Evolutionary conservation across 2,113 vertebrate genomes (phyloP), one percentile per base, ranked within the genome.

Genomic region (Tetrax tetrax): DNA sequence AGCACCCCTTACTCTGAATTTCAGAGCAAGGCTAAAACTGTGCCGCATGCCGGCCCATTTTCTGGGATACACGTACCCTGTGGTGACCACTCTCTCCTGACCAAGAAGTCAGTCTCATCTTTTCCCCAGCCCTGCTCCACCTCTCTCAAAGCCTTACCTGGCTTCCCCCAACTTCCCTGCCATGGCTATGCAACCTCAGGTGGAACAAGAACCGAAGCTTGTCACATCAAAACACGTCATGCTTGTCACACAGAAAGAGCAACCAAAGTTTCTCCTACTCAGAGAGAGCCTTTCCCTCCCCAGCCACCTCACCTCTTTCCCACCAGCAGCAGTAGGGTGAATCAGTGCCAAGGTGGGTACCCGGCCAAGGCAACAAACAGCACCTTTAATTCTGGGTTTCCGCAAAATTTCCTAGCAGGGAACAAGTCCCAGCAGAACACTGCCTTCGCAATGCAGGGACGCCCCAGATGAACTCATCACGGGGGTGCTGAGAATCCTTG

Each of bases 381-480:
- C 92, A 89, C 68, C 64, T 75, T 43, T 0, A 69, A 8, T 43
- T 45, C 83, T 6, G 57, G 71, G 57, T 17, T 96, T 75, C 91
- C 47, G 24, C 80, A 89, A 50, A 50, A 79, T 61, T 97, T 95
- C 96, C 95, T 95, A 54, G 86, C 70, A 72, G 61, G 70, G 60
- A 94, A 88, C 96, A 96, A 95, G 95, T n/a, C 87, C 61, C 61
- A 53, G 89, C 91, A 82, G 75, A 37, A 61, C 81, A 10, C 3
- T 37, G 65, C 81, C 90, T 63, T 21, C 63, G 56, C 93, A 91
- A 25, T 0, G 53, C 1, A 1, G 91, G 91, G 93, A 81, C 87
- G 87, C 93, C 91, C 76, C 9, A 0, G 48, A 17, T 89, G 93
- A 95, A 75, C 76, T 57, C 85, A 35, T 25, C 82, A 21, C 0